Evolutionary conservation across 2,113 vertebrate species (phyloP).

Genomic region (Carettochelys insculpta): DNA sequence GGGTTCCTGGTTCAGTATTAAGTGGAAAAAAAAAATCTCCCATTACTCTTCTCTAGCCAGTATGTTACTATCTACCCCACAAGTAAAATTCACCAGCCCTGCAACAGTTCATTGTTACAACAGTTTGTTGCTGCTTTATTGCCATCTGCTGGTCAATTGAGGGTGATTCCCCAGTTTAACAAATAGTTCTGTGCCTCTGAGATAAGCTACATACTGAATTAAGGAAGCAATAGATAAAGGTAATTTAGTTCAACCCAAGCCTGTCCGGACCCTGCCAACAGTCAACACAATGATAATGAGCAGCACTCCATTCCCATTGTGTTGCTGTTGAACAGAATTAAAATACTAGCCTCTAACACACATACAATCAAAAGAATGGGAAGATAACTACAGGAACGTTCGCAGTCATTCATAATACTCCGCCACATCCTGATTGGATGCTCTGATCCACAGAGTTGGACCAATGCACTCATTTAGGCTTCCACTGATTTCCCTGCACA

Average conservation of each 20-base stretch:
- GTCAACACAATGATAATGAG: neutral
- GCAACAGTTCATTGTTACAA: neutral
- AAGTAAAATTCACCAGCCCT: neutral
- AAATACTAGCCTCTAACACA: neutral
- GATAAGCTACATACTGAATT: neutral
- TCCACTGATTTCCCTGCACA: neutral
- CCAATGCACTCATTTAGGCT: neutral
- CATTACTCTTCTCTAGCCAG: neutral
- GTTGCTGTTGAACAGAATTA: neutral
- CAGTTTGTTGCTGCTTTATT: neutral
- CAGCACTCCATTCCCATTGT: neutral
- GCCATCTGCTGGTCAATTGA: neutral
- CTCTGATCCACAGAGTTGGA: neutral
- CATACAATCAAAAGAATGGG: neutral
- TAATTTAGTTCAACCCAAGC: neutral
- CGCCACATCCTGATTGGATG: neutral
- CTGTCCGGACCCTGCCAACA: neutral
- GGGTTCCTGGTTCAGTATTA: neutral
- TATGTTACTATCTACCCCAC: neutral
- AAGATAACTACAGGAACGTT: neutral
- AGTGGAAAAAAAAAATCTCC: neutral
- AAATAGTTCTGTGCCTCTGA: neutral
- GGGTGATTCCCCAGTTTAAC: neutral
- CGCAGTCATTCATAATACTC: neutral
- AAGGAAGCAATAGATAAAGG: neutral